Base-by-base conservation (phyloP, 2,797 vertebrate genomes). In the Sparus aurata region DNA sequence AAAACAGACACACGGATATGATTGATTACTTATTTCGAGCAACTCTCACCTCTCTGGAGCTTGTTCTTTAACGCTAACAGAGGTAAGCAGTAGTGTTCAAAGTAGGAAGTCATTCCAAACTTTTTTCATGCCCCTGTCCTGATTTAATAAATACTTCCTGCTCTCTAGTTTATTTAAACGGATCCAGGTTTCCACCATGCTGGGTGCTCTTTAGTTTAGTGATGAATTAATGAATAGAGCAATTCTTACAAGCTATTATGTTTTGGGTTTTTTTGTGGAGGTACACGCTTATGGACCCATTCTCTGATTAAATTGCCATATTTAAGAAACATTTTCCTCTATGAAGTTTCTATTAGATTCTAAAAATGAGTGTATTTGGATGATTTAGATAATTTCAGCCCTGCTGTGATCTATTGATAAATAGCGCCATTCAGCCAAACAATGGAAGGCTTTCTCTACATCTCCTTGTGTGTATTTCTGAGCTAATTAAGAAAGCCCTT, bases 401-500 rank as follows among this genome's bases (percentile, higher is more conserved):
- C 16, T 52, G 50, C 52, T 74, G 69, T 8, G 6, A 83, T 87
- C 38, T 38, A 57, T 70, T 72, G 69, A 88, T 84, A 75, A 85
- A 89, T 68, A 45, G 61, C 77, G 72, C 38, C 38, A 63, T 80
- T 72, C 68, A 80, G 59, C 61, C 49, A 77, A 91, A 87, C 87
- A 89, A 85, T 88, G 66, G 50, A 46, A 15, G 76, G 69, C 70
- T 91, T 85, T 75, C 73, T 80, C 73, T 78, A 58, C 67, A 65
- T 55, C 67, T 62, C 58, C 58, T 73, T 58, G 27, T 83, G 77
- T 87, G 84, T 80, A 72, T 94, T 92, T 93, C 87, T 90, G 83
- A 84, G 79, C 87, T 93, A 94, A 94, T 95, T 95, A 95, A 93
- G 90, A 89, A 91, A 94, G 91, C 94, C 91, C 93, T 95, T 92